Base-by-base conservation (phyloP, 2,888 invertebrate genomes). In the Campoplex capitator region DNA sequence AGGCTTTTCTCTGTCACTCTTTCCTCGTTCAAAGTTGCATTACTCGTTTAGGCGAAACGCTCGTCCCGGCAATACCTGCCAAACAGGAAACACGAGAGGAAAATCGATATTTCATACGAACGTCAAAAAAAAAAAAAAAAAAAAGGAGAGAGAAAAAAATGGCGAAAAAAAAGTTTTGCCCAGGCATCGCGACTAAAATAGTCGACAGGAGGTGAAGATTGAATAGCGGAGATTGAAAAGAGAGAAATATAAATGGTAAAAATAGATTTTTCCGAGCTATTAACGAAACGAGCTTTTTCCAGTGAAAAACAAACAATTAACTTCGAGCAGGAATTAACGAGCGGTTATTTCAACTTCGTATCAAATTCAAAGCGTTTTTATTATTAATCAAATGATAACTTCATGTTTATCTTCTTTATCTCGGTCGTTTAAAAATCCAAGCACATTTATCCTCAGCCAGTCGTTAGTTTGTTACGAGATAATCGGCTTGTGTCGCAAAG, bases 401-500 rank as follows among this genome's bases (percentile, higher is more conserved):
- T 73, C 35, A 23, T 58, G 51, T 70, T 51, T 16, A 35, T n/a
- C 38, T 58, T 38, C 62, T 71, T 42, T 65, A 76, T 70, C 77
- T 51, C 42, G n/a, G 48, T 11, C 48, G 67, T 54, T 48, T 74
- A 51, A 74, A 74, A 74, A 67, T 67, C 42, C 51, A 62, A 83
- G 77, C 71, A 51, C 76, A 38, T 38, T 71, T 83, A 13, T 51
- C 74, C 74, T 62, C 51, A 62, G 65, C 68, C 51, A 76, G 77
- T 85, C 85, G 85, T 82, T 77, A 82, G 62, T 67, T 87, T 82
- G 74, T 79, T 79, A 51, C 71, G 78, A 79, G 84, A 84, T 84
- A 84, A 87, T 87, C 84, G 82, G 87, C 84, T 86, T 87, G 78
- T 84, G 82, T 87, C 71, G 70, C 71, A 82, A 87, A 87, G 84